Conservation (phyloP, 2,797 vertebrate genomes). For the Phataginus tetradactyla region DNA sequence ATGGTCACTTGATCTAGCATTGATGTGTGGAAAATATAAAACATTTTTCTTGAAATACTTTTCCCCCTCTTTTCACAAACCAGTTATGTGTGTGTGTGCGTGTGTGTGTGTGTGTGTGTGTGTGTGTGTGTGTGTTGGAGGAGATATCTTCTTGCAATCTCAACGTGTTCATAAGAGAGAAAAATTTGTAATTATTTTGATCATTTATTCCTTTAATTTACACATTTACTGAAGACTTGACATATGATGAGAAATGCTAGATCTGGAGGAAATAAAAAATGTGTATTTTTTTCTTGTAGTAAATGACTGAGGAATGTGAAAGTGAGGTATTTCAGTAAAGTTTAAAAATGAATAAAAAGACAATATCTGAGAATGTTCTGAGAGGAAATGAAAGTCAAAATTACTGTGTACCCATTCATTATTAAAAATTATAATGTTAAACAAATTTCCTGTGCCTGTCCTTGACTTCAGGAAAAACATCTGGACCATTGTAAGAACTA, state of each 20-base stretch:
- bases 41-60: neutral
- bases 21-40: neutral
- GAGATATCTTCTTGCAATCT: neutral
- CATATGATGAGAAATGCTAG: neutral
- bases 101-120: neutral
- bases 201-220: neutral
- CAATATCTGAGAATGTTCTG: conserved; percentile 27
- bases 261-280: neutral
- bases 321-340: neutral
- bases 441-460: conserved; percentile 73
- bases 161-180: neutral
- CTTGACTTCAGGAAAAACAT: conserved; percentile 58
- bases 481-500: conserved; percentile 61
- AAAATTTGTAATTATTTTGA: neutral
- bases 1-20: neutral
- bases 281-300: neutral
- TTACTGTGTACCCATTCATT: neutral
- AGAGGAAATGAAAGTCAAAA: conserved; percentile 72
- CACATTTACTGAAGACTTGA: neutral
- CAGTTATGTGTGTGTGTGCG: neutral
- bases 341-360: conserved; percentile 24
- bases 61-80: neutral
- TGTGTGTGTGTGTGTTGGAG: neutral
- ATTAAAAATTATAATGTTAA: conserved; percentile 69
- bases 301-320: neutral